Base-by-base conservation (phyloP, 2,797 vertebrate species). In the Amblyopsis hoosieri region DNA sequence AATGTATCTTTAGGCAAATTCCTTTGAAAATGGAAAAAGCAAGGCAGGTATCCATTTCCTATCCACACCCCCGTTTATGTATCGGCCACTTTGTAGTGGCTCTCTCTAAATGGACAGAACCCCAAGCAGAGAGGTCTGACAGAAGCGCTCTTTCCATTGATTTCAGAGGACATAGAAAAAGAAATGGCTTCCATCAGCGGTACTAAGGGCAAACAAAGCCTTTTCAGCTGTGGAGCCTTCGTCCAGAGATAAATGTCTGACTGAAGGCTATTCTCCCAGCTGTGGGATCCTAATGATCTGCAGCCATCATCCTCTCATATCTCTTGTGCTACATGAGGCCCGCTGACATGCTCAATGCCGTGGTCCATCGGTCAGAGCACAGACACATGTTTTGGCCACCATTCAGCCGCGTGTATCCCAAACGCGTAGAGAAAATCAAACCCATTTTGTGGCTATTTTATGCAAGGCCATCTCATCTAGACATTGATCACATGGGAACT, bases 241-340 rank as follows among this genome's bases (percentile, higher is more conserved):
- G 63, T 71, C 71, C 69, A 62, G 81, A 92, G 90, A 91, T 88
- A 87, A 89, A 92, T 90, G 89, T 83, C 81, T 84, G 85, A 89
- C 89, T 83, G 82, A 89, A 84, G 89, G 87, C 90, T 78, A 82
- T 85, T 86, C 86, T 87, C 84, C 68, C 63, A 60, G 80, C 79
- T 75, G 67, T 69, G 75, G 68, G 78, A 82, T 85, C 84, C 77
- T 89, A 89, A 90, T 87, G 87, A 85, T 90, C 79, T 87, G 83
- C 78, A 73, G 72, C 83, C 77, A 66, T 85, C 83, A 86, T 80
- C 67, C 71, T 54, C 63, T 68, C 85, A 86, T 90, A 83, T 89
- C 81, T 90, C 88, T 86, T 75, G 63, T 80, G 83, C 64, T 85
- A 89, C 85, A 89, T 53, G 84, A 87, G 83, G 86, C 75, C 81